These are phyloP conservation scores for Neodon shergylaensis DNA, from an alignment of 2,113 vertebrate species.

Conservation along the genomic window DNA sequence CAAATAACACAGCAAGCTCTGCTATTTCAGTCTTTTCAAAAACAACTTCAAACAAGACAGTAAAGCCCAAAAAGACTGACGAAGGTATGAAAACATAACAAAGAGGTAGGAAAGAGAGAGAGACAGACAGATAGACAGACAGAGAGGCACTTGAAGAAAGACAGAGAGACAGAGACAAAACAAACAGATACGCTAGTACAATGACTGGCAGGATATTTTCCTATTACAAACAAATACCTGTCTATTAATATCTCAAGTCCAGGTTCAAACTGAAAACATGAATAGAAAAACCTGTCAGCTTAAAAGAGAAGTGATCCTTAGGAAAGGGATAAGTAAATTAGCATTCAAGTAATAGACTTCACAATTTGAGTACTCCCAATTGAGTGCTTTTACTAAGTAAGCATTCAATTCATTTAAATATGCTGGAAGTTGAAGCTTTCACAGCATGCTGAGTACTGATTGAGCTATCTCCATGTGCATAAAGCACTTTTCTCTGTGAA, in stretches of 20 bases:
- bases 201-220: not conserved
- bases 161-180: not conserved
- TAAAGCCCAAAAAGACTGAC: constrained; percentile 17
- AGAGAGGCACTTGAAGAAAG: not conserved
- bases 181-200: not conserved
- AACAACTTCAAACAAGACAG: constrained; percentile 46
- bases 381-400: constrained; percentile 67
- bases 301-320: constrained; percentile 48
- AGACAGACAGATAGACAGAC: not conserved
- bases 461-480: constrained; percentile 51
- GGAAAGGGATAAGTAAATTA: constrained; percentile 66
- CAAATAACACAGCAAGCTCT: constrained; percentile 34
- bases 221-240: not conserved
- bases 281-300: constrained; percentile 18
- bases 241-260: not conserved
- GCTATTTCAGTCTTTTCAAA: constrained; percentile 31
- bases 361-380: constrained; percentile 60
- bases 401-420: constrained; percentile 64
- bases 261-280: constrained; percentile 29
- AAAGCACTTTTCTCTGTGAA: constrained; percentile 50
- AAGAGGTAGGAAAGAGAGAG: not conserved
- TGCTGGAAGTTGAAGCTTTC: constrained; percentile 54
- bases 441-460: constrained; percentile 53
- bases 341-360: constrained; percentile 60
- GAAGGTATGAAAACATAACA: not conserved